These are phyloP conservation scores for Coregonus suidteri DNA, from an alignment of 2,797 vertebrate genomes.

Conservation along the genomic window DNA sequence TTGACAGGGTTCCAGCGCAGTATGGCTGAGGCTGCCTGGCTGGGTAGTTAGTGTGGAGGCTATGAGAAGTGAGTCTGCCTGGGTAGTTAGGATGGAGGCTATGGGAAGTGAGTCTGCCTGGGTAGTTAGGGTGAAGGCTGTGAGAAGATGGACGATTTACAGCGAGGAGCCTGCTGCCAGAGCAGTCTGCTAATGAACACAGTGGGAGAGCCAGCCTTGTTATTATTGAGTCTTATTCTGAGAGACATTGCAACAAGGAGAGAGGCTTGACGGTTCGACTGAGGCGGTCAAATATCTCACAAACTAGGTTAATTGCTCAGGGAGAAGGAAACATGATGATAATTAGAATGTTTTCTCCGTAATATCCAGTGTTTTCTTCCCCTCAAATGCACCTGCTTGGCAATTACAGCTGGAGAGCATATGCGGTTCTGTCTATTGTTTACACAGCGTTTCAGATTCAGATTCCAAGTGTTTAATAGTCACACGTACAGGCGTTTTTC, in stretches of 20 bases:
- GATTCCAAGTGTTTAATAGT: too few relatives aligned
- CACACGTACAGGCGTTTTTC: too few relatives aligned
- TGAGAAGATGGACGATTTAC: constrained; percentile 9
- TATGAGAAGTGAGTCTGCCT: background rate
- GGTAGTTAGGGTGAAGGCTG: background rate
- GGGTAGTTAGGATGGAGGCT: background rate
- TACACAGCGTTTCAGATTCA: background rate
- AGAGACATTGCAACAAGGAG: constrained; percentile 39
- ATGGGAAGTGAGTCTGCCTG: background rate
- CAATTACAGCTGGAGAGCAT: constrained; percentile 15
- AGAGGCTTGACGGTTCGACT: constrained; percentile 38
- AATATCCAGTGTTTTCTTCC: background rate
- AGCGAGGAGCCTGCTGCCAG: background rate
- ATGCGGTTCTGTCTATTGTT: constrained; percentile 12
- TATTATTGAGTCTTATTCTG: constrained; percentile 58
- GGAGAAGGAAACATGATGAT: constrained; percentile 56
- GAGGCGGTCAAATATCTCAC: constrained; percentile 58
- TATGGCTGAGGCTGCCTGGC: constrained; percentile 36
- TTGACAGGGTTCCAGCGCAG: background rate
- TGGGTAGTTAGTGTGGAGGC: background rate
- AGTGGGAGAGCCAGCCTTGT: constrained; percentile 53
- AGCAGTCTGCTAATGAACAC: constrained; percentile 65
- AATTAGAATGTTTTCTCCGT: constrained; percentile 41
- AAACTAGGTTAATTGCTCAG: constrained; percentile 73
- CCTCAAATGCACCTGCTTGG: constrained; percentile 32